These are phyloP conservation scores for Sarcoramphus papa DNA, from an alignment of 2,797 vertebrate genomes.

Conservation along the genomic window DNA sequence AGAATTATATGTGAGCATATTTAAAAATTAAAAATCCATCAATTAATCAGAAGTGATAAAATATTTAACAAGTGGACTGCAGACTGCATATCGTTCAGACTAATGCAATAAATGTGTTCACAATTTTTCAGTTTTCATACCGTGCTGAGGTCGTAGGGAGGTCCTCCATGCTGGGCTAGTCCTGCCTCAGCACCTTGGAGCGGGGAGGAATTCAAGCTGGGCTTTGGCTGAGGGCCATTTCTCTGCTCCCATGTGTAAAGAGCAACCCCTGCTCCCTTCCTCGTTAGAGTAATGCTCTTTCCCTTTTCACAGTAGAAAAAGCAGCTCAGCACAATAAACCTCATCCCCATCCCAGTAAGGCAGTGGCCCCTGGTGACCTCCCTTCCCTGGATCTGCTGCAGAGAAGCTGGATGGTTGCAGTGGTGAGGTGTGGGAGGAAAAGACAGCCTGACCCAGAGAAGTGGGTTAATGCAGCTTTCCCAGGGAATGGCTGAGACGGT, in stretches of 20 bases:
- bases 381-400: not conserved
- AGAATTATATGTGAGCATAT: not conserved
- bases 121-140: not conserved
- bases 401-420: not conserved
- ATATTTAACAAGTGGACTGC: not conserved
- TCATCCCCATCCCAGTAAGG: not conserved
- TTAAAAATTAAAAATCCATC: slow-evolving; percentile 14
- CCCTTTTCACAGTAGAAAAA: not conserved
- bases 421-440: not conserved
- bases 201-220: not conserved
- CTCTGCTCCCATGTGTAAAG: not conserved
- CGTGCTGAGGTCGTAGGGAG: accelerated
- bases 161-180: not conserved
- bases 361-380: slow-evolving; percentile 12
- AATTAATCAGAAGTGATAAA: slow-evolving; percentile 35
- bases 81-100: not conserved
- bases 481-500: not conserved
- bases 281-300: not conserved
- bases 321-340: not conserved
- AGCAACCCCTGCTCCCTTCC: not conserved
- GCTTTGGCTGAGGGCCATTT: not conserved
- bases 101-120: not conserved
- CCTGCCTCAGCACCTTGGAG: not conserved
- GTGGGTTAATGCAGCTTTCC: not conserved
- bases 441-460: not conserved